Percentiles rank a stretch among this genome's conserved stretches.
Evolutionary conservation across 2,888 invertebrate genomes (phyloP).

Genomic region (Parapristionchus giblindavisi): DNA sequence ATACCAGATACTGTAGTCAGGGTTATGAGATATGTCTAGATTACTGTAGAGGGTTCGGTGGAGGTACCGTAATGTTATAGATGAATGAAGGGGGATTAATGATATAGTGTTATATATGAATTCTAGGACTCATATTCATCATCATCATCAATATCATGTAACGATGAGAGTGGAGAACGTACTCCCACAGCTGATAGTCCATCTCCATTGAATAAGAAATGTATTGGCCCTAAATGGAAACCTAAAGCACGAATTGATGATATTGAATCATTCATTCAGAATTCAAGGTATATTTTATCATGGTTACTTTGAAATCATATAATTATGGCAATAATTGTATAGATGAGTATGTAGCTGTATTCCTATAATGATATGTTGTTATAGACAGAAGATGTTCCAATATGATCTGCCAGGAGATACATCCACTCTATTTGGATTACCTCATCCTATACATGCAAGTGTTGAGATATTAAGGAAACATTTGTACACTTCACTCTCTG

Average conservation of each 20-base stretch:
- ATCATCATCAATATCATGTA: constrained; percentile 2
- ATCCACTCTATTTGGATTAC: constrained; percentile 89
- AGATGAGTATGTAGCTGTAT: neutral
- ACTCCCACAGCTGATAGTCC: constrained; percentile 55
- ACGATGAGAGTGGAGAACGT: constrained; percentile 50
- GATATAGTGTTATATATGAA: neutral
- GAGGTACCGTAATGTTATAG: too few species aligned
- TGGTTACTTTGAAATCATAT: too few species aligned
- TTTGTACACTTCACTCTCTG: constrained; percentile 63
- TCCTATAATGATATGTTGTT: constrained; percentile 8
- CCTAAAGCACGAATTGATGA: constrained; percentile 58
- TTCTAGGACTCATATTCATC: neutral
- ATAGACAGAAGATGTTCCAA: constrained; percentile 85
- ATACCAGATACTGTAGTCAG: too few species aligned
- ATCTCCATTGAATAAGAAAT: constrained; percentile 49
- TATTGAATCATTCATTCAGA: constrained; percentile 62
- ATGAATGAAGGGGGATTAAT: neutral
- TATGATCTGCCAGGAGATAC: constrained; percentile 85
- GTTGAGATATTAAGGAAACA: constrained; percentile 75
- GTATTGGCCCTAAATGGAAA: constrained; percentile 55
- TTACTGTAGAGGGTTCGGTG: too few species aligned
- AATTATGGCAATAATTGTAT: neutral
- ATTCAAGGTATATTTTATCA: constrained; percentile 51
- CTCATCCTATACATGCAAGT: constrained; percentile 95
- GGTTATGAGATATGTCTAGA: too few species aligned